Conservation (phyloP, 2,888 invertebrate genomes). For the Anorthoa munda region DNA sequence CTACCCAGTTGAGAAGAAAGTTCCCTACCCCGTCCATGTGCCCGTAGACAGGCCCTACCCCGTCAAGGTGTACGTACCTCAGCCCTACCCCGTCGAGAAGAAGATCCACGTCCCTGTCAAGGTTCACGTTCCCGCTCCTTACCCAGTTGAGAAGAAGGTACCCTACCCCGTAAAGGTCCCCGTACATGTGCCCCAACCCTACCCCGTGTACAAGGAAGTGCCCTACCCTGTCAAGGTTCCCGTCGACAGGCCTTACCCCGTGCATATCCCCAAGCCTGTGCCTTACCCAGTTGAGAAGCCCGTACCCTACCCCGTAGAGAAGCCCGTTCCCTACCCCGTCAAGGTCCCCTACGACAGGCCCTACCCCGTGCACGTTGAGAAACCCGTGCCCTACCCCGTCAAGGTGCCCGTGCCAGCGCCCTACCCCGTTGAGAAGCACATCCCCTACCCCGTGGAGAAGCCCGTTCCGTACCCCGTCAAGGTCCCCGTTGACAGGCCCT, state of each 20-base stretch:
- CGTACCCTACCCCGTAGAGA: constrained; percentile 92
- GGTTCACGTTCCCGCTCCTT: constrained; percentile 93
- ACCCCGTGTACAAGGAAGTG: constrained; percentile 91
- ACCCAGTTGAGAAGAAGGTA: constrained; percentile 93
- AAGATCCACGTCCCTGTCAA: constrained; percentile 93
- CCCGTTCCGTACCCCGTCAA: constrained; percentile 93
- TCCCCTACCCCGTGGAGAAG: constrained; percentile 93
- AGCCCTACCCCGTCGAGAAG: constrained; percentile 92
- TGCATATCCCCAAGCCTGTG: constrained; percentile 91
- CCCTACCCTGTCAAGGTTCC: constrained; percentile 92
- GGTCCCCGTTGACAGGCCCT: constrained; percentile 92
- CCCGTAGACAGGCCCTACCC: constrained; percentile 89
- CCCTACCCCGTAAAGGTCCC: constrained; percentile 92
- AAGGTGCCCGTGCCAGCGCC: constrained; percentile 93
- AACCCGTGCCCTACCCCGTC: constrained; percentile 90
- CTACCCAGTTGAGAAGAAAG: constrained; percentile 92
- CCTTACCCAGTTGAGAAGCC: constrained; percentile 91
- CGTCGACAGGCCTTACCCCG: constrained; percentile 92
- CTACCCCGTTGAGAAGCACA: constrained; percentile 91
- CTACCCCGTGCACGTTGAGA: constrained; percentile 86
- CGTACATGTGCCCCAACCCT: constrained; percentile 92
- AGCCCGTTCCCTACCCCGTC: constrained; percentile 91
- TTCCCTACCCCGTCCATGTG: constrained; percentile 90
- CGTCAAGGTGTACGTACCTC: constrained; percentile 90
- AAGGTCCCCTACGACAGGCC: constrained; percentile 92